Percentiles rank a stretch among this genome's conserved stretches.
Evolutionary conservation across 2,888 invertebrate species (phyloP).

Genomic region (Tricholauxania praeusta): DNA sequence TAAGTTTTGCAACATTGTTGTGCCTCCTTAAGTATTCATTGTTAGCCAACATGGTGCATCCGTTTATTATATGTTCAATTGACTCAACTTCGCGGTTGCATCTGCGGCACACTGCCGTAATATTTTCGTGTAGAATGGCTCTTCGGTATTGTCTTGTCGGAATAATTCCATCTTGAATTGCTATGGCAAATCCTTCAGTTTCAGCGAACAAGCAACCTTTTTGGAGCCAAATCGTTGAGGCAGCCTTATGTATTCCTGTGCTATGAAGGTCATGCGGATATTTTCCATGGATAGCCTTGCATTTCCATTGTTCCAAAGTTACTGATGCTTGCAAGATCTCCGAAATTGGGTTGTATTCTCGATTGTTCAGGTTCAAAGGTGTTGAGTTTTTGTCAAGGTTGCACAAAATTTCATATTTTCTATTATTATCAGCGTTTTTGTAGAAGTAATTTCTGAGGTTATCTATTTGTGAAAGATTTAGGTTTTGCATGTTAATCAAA

Average conservation of each 20-base stretch:
- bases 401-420: no score
- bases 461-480: neutral
- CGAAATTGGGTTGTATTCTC: neutral
- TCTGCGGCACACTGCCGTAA: no score
- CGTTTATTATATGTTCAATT: no score
- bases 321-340: no score
- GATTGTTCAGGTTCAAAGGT: neutral
- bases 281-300: no score
- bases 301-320: neutral
- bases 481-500: neutral
- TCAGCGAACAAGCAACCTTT: neutral
- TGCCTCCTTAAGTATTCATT: no score
- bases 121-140: no score
- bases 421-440: neutral
- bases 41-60: no score
- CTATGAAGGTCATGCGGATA: neutral
- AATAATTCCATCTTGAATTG: slow-evolving; percentile 15
- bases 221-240: neutral
- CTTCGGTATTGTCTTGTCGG: neutral
- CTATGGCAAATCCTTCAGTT: slow-evolving; percentile 6
- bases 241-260: neutral
- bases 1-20: no score
- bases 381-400: neutral
- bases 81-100: no score
- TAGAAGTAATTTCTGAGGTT: neutral